phyloP scores from a whole-genome alignment of 2,797 vertebrate genomes.

The Lutjanus argentimaculatus region DNA sequence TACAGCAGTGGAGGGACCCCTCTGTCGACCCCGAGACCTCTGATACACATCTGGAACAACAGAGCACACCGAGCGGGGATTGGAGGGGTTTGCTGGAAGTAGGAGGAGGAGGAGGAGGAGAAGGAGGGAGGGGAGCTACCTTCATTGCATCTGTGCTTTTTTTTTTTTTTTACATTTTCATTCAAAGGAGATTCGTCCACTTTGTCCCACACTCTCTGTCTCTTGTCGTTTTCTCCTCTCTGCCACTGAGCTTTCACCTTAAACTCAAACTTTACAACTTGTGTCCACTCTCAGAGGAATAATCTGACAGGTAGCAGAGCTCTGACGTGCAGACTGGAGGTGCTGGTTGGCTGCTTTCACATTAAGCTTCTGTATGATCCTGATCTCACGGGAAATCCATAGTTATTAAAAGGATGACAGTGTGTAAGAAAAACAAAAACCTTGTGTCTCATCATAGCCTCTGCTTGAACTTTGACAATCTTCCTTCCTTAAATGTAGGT shows the following conservation, averaged over 20 bases:
- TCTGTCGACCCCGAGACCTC: constrained; percentile 81
- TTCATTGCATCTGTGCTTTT: constrained; percentile 31
- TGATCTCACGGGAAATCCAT: constrained; percentile 25
- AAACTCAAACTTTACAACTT: constrained; percentile 52
- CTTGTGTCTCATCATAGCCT: not conserved
- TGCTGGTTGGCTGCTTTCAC: constrained; percentile 38
- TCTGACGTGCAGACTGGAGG: constrained; percentile 24
- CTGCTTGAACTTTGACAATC: not conserved
- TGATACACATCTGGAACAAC: constrained; percentile 87
- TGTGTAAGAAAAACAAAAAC: constrained; percentile 9
- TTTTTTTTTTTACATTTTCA: constrained; percentile 46
- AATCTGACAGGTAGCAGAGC: constrained; percentile 43
- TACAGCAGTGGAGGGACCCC: constrained; percentile 82
- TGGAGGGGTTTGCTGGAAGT: constrained; percentile 42
- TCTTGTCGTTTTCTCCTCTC: constrained; percentile 35
- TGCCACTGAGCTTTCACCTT: constrained; percentile 45
- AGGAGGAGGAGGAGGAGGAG: constrained; percentile 15
- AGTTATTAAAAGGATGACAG: not conserved
- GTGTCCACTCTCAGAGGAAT: constrained; percentile 25
- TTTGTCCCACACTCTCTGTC: constrained; percentile 34
- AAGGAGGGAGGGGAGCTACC: constrained; percentile 19
- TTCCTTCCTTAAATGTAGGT: not conserved
- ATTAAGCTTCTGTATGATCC: constrained; percentile 38
- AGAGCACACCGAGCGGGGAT: constrained; percentile 53
- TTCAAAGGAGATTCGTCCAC: constrained; percentile 48